phyloP scores from a whole-genome alignment of 2,113 vertebrate species.

The Heloderma charlesbogerti region DNA sequence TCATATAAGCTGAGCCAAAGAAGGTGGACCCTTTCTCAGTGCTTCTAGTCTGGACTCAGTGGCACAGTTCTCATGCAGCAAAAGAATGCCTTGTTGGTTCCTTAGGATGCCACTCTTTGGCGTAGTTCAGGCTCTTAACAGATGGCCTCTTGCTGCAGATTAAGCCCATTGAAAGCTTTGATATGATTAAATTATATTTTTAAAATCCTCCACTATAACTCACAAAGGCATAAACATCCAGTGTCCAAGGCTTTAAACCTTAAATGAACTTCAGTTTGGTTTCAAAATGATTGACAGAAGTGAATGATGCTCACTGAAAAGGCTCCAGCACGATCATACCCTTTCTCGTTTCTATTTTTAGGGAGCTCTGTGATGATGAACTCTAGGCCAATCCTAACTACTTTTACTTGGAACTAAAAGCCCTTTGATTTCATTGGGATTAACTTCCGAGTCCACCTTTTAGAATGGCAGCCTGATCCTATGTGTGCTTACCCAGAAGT shows the following conservation, averaged over 20 bases:
- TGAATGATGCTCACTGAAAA: not conserved
- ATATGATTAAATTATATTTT: slow-evolving; percentile 62
- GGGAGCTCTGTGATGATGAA: not conserved
- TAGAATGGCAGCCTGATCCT: not conserved
- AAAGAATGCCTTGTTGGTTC: not conserved
- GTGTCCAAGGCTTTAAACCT: slow-evolving; percentile 10
- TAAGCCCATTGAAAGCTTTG: slow-evolving; percentile 54
- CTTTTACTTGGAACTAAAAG: not conserved
- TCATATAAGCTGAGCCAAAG: not conserved
- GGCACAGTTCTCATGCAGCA: not conserved
- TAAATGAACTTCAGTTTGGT: not conserved
- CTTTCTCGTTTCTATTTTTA: not conserved
- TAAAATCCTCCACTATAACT: not conserved
- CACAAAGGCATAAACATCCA: slow-evolving; percentile 25
- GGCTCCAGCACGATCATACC: not conserved
- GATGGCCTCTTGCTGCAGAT: slow-evolving; percentile 62
- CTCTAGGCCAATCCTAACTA: not conserved
- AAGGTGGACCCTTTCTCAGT: not conserved
- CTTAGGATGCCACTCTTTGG: slow-evolving; percentile 36
- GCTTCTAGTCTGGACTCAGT: not conserved
- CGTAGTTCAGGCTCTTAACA: slow-evolving; percentile 66
- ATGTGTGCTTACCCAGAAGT: not conserved
- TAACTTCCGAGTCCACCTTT: not conserved
- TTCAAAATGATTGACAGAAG: slow-evolving; percentile 35
- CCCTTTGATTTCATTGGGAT: not conserved